phyloP scores from a whole-genome alignment of 2,113 vertebrate genomes.

The Periophthalmus modestus region DNA sequence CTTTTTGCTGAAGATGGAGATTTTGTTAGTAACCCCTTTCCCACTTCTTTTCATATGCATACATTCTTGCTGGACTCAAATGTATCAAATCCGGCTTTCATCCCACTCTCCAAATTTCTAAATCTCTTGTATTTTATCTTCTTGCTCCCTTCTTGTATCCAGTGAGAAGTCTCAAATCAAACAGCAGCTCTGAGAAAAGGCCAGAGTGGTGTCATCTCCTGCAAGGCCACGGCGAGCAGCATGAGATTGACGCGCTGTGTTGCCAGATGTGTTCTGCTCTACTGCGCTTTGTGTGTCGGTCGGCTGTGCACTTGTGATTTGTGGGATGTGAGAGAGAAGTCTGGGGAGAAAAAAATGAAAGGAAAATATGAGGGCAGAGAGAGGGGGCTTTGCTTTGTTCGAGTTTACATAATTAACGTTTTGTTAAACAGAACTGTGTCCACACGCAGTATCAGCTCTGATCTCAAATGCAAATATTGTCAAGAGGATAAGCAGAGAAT shows the following conservation, averaged over 20 bases:
- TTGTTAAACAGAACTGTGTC: conserved; percentile 63
- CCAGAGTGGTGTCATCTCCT: conserved; percentile 40
- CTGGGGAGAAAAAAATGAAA: conserved; percentile 20
- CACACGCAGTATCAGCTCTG: conserved; percentile 56
- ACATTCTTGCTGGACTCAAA: conserved; percentile 33
- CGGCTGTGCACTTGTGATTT: conserved; percentile 41
- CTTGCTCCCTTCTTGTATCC: conserved; percentile 14
- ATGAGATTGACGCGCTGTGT: conserved; percentile 57
- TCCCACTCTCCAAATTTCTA: conserved; percentile 18
- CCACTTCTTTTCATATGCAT: conserved; percentile 31
- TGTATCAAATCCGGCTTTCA: conserved; percentile 26
- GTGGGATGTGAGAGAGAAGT: conserved; percentile 29
- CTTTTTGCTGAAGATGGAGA: conserved; percentile 15
- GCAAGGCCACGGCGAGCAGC: conserved; percentile 56
- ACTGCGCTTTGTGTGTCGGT: conserved; percentile 36
- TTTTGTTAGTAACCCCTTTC: conserved; percentile 21
- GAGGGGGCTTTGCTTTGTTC: conserved; percentile 52
- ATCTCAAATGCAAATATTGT: conserved; percentile 68
- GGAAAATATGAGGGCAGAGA: background rate
- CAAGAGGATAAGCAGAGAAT: conserved; percentile 44
- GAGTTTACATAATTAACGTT: conserved; percentile 67
- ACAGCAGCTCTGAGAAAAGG: conserved; percentile 54
- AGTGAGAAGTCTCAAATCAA: conserved; percentile 53
- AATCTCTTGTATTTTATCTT: background rate
- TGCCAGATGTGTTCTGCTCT: conserved; percentile 55